A percentile compares a stretch with the other conserved stretches of the same genome.
Conservation (phyloP, 2,113 vertebrate species). For the Sinocyclocheilus anophthalmus region DNA sequence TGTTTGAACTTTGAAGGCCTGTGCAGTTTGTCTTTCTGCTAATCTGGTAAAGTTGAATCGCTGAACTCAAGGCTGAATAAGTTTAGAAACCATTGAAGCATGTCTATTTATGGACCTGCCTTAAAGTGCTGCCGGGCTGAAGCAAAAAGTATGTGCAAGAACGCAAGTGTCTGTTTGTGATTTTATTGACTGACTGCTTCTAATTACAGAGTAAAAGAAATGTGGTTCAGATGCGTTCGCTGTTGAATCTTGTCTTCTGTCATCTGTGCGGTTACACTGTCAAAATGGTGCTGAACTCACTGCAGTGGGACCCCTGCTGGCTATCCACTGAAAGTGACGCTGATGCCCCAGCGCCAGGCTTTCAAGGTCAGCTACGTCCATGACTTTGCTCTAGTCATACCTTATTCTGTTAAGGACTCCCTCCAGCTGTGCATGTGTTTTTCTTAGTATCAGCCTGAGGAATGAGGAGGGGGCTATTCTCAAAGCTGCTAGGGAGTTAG, state of each 20-base stretch:
- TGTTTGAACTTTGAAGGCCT: background rate
- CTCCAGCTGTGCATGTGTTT: background rate
- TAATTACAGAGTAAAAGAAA: conserved; percentile 17
- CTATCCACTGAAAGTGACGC: conserved; percentile 7
- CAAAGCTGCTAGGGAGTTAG: conserved; percentile 30
- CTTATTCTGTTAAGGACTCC: background rate
- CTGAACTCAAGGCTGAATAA: conserved; percentile 14
- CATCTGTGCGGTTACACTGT: background rate
- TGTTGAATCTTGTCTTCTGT: background rate
- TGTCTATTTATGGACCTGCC: conserved; percentile 33
- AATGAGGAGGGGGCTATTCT: background rate
- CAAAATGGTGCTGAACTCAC: background rate
- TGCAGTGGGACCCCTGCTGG: conserved; percentile 18
- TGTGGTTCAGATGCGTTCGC: background rate
- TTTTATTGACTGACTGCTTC: conserved; percentile 9
- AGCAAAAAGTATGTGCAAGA: conserved; percentile 1
- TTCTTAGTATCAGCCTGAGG: background rate
- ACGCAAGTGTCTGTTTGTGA: background rate
- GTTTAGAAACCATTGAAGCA: conserved; percentile 23
- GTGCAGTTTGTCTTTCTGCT: background rate
- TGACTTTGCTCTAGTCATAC: background rate
- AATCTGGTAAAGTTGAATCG: background rate
- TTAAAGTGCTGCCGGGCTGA: conserved; percentile 18
- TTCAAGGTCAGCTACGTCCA: conserved; percentile 27
- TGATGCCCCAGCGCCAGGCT: background rate